Evolutionary conservation across 2,113 vertebrate genomes (phyloP).

Genomic region (Cephalopterus ornatus): DNA sequence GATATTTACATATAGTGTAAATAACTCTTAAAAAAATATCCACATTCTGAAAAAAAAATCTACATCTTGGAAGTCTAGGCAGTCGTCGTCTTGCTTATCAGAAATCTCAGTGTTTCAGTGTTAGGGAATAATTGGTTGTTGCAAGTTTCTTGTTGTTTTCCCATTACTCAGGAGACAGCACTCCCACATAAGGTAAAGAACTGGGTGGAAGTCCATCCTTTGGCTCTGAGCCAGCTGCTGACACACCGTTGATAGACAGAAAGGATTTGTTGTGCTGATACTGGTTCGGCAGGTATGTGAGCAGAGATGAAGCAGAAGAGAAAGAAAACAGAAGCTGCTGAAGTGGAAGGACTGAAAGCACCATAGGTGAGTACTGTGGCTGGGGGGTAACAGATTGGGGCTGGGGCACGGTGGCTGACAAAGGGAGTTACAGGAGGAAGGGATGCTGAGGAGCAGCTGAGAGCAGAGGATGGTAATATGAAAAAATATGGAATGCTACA

Average conservation of each 20-base stretch:
- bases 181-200: not conserved
- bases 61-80: not conserved
- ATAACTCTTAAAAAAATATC: too few species aligned
- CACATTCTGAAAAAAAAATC: not conserved
- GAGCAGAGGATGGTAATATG: fast-evolving
- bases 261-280: not conserved
- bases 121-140: not conserved
- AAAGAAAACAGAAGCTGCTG: not conserved
- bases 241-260: not conserved
- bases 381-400: not conserved
- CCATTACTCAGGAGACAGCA: not conserved
- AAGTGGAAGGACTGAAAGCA: fast-evolving
- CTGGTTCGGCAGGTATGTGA: not conserved
- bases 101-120: not conserved
- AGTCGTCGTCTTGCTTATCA: not conserved
- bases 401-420: not conserved
- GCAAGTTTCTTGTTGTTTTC: not conserved
- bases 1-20: not conserved
- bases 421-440: not conserved
- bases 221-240: not conserved
- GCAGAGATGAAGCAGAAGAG: not conserved
- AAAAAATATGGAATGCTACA: not conserved
- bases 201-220: not conserved
- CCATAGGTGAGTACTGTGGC: not conserved
- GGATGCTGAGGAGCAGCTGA: not conserved